phyloP scores from a whole-genome alignment of 2,888 invertebrate genomes.

The Atherix ibis region DNA sequence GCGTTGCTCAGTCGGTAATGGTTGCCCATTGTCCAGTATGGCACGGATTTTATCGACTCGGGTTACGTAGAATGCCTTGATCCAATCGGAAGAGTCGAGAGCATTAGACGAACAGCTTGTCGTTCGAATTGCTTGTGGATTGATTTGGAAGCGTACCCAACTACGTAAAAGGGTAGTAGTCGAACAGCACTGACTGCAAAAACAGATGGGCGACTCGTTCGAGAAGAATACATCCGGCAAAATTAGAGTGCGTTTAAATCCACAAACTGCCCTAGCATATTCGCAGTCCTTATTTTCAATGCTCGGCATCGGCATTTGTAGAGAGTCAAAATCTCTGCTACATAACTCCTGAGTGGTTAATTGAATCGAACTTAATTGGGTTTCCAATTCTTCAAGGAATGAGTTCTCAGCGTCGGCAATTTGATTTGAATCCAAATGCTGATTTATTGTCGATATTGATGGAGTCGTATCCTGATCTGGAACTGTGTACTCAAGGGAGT shows the following conservation, averaged over 20 bases:
- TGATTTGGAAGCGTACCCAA: conserved; percentile 32
- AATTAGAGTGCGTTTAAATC: conserved; percentile 28
- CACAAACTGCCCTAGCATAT: conserved; percentile 28
- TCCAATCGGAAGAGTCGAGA: conserved; percentile 23
- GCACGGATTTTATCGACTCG: conserved; percentile 32
- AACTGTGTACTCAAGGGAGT: not conserved
- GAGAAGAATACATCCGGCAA: conserved; percentile 31
- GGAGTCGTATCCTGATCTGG: too few relatives aligned
- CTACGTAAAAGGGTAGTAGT: conserved; percentile 20
- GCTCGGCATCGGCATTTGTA: conserved; percentile 21
- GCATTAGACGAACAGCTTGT: conserved; percentile 10
- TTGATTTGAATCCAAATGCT: conserved; percentile 14
- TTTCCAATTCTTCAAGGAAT: conserved; percentile 14
- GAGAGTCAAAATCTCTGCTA: conserved; percentile 8
- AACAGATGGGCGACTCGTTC: conserved; percentile 23
- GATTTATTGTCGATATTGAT: too few relatives aligned
- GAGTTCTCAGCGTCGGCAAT: conserved; percentile 11
- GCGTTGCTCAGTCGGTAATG: conserved; percentile 25
- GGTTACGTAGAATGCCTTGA: conserved; percentile 29
- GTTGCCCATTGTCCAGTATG: conserved; percentile 31
- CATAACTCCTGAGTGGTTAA: conserved; percentile 17
- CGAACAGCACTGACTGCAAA: conserved; percentile 25
- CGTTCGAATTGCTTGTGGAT: conserved; percentile 28
- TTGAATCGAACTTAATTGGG: conserved; percentile 16
- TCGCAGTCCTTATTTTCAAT: conserved; percentile 30